phyloP scores from a whole-genome alignment of 2,113 vertebrate species.

The Manacus vitellinus region DNA sequence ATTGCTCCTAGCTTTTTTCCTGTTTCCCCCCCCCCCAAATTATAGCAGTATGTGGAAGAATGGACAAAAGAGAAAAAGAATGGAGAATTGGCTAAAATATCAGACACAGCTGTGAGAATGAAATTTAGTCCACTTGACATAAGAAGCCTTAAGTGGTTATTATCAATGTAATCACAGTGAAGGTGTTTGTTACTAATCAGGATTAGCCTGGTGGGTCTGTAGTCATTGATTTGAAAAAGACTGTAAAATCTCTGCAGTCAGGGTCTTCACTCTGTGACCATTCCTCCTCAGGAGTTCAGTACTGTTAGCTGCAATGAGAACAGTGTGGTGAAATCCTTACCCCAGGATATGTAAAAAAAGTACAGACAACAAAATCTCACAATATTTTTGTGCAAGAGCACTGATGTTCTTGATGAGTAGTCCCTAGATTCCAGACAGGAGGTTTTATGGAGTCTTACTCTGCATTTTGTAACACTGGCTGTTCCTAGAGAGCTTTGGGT shows the following conservation, averaged over 20 bases:
- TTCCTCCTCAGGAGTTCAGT: neutral
- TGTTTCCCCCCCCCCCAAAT: neutral
- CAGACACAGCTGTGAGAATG: neutral
- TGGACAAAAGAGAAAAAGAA: neutral
- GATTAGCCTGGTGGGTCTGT: neutral
- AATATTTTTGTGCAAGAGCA: rapidly evolving
- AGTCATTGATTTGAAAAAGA: neutral
- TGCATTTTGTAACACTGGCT: neutral
- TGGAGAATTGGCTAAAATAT: neutral
- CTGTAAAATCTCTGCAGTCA: neutral
- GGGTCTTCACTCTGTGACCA: neutral
- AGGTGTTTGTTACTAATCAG: constrained; percentile 16
- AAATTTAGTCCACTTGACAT: neutral
- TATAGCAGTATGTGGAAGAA: neutral
- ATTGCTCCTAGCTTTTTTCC: neutral
- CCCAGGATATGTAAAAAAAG: neutral
- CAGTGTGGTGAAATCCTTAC: neutral
- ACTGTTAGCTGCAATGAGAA: neutral
- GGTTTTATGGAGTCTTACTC: neutral
- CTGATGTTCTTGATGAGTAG: neutral
- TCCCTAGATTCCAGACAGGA: neutral
- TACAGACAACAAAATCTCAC: neutral
- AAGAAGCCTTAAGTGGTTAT: neutral
- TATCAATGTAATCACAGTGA: neutral
- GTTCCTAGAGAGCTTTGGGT: neutral